Conservation (phyloP, 37 sponge, comb jelly and placozoan genomes). For the Hormiphora californensis region DNA sequence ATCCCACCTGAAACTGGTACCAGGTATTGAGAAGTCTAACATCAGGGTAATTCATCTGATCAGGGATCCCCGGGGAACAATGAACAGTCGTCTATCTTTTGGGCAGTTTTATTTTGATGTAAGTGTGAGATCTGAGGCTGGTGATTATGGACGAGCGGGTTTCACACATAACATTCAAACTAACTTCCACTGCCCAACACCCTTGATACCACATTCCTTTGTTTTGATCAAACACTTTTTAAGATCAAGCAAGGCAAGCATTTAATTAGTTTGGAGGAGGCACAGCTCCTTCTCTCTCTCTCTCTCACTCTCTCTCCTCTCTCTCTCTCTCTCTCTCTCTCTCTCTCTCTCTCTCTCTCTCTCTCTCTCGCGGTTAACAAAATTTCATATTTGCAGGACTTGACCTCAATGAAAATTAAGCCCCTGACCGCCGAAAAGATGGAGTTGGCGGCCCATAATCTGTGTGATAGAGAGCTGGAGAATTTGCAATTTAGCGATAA, state of each 20-base stretch:
- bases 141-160: background rate
- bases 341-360: no score
- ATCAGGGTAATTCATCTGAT: background rate
- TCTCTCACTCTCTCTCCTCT: no score
- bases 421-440: slow-evolving; percentile 48
- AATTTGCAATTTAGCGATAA: slow-evolving; percentile 3
- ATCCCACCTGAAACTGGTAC: background rate
- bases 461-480: slow-evolving; percentile 45
- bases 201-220: no score
- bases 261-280: no score
- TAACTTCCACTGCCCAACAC: no score
- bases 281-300: no score
- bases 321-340: no score
- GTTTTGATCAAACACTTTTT: no score
- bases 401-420: background rate
- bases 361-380: no score
- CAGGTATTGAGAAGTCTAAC: slow-evolving; percentile 12
- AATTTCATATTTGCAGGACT: no score
- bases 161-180: no score
- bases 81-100: background rate
- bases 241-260: no score
- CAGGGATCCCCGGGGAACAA: slow-evolving; percentile 8
- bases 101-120: slow-evolving; percentile 15
- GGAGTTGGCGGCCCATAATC: background rate
- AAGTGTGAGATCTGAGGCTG: background rate